Base-by-base conservation (phyloP, 2,888 invertebrate species). In the Torymus aiolomorphi region DNA sequence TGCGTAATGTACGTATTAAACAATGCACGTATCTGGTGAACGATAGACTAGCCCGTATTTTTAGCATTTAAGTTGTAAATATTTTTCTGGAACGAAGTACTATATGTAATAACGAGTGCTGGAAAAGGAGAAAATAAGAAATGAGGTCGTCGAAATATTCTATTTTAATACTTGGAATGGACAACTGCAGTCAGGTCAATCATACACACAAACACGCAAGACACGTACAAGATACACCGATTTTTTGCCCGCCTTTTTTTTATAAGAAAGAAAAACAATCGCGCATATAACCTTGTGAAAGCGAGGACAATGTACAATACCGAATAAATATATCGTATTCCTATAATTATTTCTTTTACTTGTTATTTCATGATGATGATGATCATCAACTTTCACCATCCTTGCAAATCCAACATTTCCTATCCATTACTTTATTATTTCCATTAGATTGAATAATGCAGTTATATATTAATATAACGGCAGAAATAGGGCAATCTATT, bases 251-350 rank as follows among this genome's bases (percentile, higher is more conserved):
- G 56, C 71, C 74, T 77, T 78, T 81, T 81, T 42, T 78, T 76
- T 65, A 57, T 54, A 62, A 13, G 14, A 65, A 59, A 62, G 42
- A 51, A 74, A 42, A 72, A 62, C 57, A 78, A 75, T 75, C 57
- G 62, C 65, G 63, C 31, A 74, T 74, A 65, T 42, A 42, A 42
- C 69, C 62, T 65, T 69, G 73, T 62, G 5, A 66, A 71, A 66
- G 16, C 54, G 56, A 81, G 51, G 16, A 12, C 18, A 70, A 59
- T 79, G 81, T 82, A 82, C 74, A 74, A 79, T 79, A 82, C 73
- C 73, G 70, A 82, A 82, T 82, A 82, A 82, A 82, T 73, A 78
- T 78, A 78, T 62, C 66, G 65, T 82, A 82, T 79, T 79, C 79
- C 71, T 77, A 79, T 73, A 79, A 78, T 20, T 57, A 61, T 62